These are phyloP conservation scores for Rhipidura dahli DNA, from an alignment of 2,113 vertebrate genomes.

Conservation along the genomic window DNA sequence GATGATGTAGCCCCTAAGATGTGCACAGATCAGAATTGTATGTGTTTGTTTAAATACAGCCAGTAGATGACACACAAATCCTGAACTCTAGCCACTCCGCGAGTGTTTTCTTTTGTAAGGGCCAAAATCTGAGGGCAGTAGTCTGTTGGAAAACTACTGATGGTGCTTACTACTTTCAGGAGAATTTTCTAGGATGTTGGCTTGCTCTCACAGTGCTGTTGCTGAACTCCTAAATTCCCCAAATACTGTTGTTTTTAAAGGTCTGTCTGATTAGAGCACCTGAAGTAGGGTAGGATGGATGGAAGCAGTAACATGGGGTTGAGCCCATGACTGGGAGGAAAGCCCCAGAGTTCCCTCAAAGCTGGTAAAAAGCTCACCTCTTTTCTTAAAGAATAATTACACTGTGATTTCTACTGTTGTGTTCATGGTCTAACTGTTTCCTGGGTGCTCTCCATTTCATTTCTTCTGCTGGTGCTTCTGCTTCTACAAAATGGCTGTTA, in stretches of 20 bases:
- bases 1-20: neutral
- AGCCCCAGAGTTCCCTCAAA: neutral
- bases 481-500: neutral
- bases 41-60: neutral
- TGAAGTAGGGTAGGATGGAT: neutral
- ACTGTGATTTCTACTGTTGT: neutral
- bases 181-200: neutral
- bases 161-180: neutral
- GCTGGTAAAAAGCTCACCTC: neutral
- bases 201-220: neutral
- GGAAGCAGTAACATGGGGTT: neutral
- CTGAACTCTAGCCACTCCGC: neutral
- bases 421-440: neutral
- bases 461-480: neutral
- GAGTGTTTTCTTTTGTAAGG: neutral
- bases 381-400: neutral
- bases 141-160: neutral
- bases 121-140: neutral
- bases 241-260: neutral
- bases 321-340: neutral
- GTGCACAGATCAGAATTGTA: neutral
- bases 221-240: neutral
- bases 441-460: neutral
- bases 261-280: neutral
- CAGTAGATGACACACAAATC: neutral